Base-by-base conservation (phyloP, 2,113 vertebrate species). In the Embiotoca jacksoni region DNA sequence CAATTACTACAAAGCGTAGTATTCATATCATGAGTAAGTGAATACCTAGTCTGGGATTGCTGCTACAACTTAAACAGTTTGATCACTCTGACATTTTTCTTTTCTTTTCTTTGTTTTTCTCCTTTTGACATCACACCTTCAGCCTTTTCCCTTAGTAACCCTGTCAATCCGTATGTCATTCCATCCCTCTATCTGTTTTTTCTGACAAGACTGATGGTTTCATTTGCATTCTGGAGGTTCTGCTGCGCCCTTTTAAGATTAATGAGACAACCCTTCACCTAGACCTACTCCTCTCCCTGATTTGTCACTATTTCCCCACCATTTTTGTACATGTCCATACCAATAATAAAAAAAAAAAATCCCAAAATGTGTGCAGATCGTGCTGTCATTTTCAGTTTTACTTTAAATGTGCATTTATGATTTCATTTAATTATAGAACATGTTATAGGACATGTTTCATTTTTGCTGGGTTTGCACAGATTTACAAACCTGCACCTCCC, bases 241-340 rank as follows among this genome's bases (percentile, higher is more conserved):
- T 2, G 9, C 77, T 55, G 83, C 63, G 41, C 70, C 71, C 66
- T 64, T 84, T 80, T 65, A 80, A 88, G 89, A 92, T 90, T 89
- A 91, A 91, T 91, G 91, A 91, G 82, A 83, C 85, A 85, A 81
- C 79, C 63, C 65, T 77, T 89, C 86, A 84, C 76, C 75, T 79
- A 57, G 68, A 75, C 82, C 78, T 49, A 3, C 80, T 71, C 75
- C 58, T 65, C 56, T 57, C 52, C 59, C 16, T 3, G 32, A 46
- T 64, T 58, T 58, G 33, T 57, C 60, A 59, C 61, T 39, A 16
- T 46, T 44, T 79, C 49, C 13, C 41, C 30, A 44, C 4, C 15
- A 52, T 52, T 23, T 52, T 6, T 13, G 6, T 15, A 3, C 39
- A 7, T 9, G 23, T 23, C 23, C 23, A 23, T 23, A 23, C 23